These are phyloP conservation scores for Tachyglossus aculeatus DNA, from an alignment of 2,797 vertebrate species.

Conservation along the genomic window DNA sequence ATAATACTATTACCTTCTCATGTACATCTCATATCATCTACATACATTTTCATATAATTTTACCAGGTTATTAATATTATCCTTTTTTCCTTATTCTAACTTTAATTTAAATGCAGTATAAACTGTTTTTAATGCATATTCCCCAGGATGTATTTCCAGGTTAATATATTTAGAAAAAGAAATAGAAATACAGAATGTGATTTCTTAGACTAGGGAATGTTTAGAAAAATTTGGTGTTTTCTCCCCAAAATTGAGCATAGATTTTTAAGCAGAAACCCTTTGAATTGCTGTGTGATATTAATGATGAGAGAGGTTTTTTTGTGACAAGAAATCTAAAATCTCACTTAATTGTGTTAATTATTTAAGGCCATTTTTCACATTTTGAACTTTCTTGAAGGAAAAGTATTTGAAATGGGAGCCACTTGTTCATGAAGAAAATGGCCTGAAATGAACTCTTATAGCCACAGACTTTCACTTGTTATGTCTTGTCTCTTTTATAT, in stretches of 20 bases:
- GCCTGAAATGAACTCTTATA: conserved; percentile 1
- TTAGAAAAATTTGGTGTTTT: conserved; percentile 16
- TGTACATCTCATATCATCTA: conserved; percentile 23
- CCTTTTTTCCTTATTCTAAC: conserved; percentile 6
- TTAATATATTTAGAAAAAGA: not conserved
- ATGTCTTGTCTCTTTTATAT: not conserved
- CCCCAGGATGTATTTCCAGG: conserved; percentile 6
- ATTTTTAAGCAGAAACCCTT: not conserved
- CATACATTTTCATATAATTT: conserved; percentile 21
- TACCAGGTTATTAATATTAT: not conserved
- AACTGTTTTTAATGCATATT: conserved; percentile 18
- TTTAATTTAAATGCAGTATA: conserved; percentile 9
- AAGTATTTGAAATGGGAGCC: not conserved
- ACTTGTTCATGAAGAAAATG: not conserved
- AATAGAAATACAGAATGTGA: not conserved
- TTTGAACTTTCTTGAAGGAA: conserved; percentile 7
- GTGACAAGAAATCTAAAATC: not conserved
- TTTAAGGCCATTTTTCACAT: conserved; percentile 13
- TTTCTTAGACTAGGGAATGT: conserved; percentile 4
- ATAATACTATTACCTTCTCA: too few species aligned
- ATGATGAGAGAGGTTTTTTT: conserved; percentile 9
- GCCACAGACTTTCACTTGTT: not conserved
- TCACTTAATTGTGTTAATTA: not conserved
- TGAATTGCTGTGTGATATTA: not conserved
- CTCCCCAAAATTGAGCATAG: conserved; percentile 10